phyloP scores from a whole-genome alignment of 1,140 invertebrate genomes.

The Lithobius niger region DNA sequence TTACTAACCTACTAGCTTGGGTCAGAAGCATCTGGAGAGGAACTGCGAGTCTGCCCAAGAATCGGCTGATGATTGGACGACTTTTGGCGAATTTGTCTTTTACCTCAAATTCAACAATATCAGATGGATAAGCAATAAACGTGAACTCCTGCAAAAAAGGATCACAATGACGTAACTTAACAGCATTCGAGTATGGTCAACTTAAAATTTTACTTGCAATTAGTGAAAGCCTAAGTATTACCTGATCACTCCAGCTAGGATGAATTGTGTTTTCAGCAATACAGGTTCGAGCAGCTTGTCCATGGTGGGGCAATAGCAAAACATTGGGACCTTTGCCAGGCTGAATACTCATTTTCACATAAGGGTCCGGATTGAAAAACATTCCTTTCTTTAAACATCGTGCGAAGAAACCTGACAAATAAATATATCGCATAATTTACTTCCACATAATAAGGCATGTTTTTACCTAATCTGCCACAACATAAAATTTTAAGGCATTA shows the following conservation, averaged over 20 bases:
- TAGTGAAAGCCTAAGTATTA: slow-evolving; percentile 16
- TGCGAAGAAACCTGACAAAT: slow-evolving; percentile 31
- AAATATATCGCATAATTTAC: no score
- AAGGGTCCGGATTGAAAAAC: slow-evolving; percentile 40
- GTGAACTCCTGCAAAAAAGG: slow-evolving; percentile 28
- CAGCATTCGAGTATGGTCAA: not conserved
- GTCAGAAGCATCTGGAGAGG: slow-evolving; percentile 32
- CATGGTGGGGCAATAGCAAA: slow-evolving; percentile 29
- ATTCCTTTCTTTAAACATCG: slow-evolving; percentile 37
- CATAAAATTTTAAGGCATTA: no score
- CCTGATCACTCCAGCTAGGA: slow-evolving; percentile 32
- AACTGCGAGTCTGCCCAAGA: slow-evolving; percentile 34
- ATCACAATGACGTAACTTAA: slow-evolving; percentile 6
- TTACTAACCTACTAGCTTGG: slow-evolving; percentile 24
- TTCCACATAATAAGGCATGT: no score
- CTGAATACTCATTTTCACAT: slow-evolving; percentile 34
- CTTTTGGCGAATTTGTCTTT: slow-evolving; percentile 41
- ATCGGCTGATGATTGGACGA: slow-evolving; percentile 36
- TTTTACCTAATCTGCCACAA: no score
- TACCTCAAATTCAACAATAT: slow-evolving; percentile 37
- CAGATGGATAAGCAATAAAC: slow-evolving; percentile 30
- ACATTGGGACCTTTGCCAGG: slow-evolving; percentile 28
- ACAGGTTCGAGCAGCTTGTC: slow-evolving; percentile 30
- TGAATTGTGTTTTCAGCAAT: slow-evolving; percentile 33
- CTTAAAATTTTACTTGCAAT: not conserved